Evolutionary conservation across 2,888 invertebrate genomes (phyloP).

Genomic region (Ellobium chinense): DNA sequence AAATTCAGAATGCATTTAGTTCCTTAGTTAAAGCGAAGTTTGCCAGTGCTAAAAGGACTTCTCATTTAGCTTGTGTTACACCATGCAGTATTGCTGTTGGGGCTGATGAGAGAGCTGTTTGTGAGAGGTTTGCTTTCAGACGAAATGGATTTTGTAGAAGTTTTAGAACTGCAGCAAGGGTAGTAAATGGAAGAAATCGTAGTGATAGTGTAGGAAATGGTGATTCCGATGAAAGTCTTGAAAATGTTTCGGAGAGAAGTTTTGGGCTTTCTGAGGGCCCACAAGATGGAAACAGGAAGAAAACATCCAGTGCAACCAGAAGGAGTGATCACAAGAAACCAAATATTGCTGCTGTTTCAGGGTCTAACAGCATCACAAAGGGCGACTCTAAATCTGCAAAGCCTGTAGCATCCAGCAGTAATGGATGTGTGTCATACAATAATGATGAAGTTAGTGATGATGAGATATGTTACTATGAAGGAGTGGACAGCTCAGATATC

Average conservation of each 20-base stretch:
- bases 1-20: constrained; percentile 31
- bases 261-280: constrained; percentile 28
- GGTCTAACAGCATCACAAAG: neutral
- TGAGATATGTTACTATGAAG: constrained; percentile 41
- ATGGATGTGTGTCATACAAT: constrained; percentile 27
- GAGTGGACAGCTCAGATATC: constrained; percentile 46
- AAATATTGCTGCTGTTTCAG: neutral
- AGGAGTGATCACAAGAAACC: constrained; percentile 29
- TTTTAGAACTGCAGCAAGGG: constrained; percentile 22
- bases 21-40: constrained; percentile 37
- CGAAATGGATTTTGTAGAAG: constrained; percentile 36
- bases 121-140: constrained; percentile 44
- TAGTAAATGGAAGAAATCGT: constrained; percentile 33
- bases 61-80: constrained; percentile 27
- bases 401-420: constrained; percentile 17
- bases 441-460: constrained; percentile 37
- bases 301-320: constrained; percentile 6
- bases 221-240: constrained; percentile 46
- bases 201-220: constrained; percentile 43
- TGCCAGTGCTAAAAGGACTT: constrained; percentile 15
- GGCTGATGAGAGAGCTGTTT: constrained; percentile 38
- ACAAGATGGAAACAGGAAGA: constrained; percentile 39
- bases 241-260: constrained; percentile 39
- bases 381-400: constrained; percentile 23
- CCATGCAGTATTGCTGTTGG: constrained; percentile 45